Base-by-base conservation (phyloP, 2,888 invertebrate species). In the Zelleria hepariella region DNA sequence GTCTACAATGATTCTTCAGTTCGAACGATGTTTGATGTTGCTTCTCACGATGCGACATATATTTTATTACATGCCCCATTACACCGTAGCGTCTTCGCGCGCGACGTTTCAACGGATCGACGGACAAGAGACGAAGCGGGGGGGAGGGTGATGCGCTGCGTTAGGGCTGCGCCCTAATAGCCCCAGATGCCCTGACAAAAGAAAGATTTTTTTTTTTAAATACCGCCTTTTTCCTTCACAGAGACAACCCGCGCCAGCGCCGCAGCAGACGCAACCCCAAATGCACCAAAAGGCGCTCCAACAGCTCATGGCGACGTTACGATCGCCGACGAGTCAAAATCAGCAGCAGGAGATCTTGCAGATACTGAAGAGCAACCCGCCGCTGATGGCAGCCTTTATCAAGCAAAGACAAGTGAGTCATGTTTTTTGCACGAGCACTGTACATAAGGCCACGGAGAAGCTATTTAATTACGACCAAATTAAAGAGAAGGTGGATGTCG, bases 341-440 rank as follows among this genome's bases (percentile, higher is more conserved):
- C 98, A 98, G 76, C 98, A 98, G 74, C 94, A 94, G 74, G 95
- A 96, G 83, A 93, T 96, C 62, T 90, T 98, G 63, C 93, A 94
- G 72, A 96, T 98, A 73, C 91, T 98, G 64, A 97, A 97, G 83
- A 94, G 95, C 65, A 97, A 98, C 86, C 98, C 98, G 49, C 96
- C 96, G 70, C 91, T 98, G 55, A 98, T 98, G 96, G 96, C 97
- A 60, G 96, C 97, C 59, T 97, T 97, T 76, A 95, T 98, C 66
- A 96, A 97, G 74, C 96, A 96, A 80, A 90, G 95, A 76, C 93
- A 94, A 86, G 92, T 91, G 67, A 65, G 57, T 20, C 21, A 18
- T 57, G 57, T n/a, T 8, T 26, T 0, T 55, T n/a, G 27, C 32
- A n/a, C 18, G 5, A 25, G 15, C 5, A 53, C 24, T 25, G 23